A percentile compares a stretch with the other conserved stretches of the same genome.
phyloP scores from a whole-genome alignment of 2,797 vertebrate species.

The Xerus rutilus region DNA sequence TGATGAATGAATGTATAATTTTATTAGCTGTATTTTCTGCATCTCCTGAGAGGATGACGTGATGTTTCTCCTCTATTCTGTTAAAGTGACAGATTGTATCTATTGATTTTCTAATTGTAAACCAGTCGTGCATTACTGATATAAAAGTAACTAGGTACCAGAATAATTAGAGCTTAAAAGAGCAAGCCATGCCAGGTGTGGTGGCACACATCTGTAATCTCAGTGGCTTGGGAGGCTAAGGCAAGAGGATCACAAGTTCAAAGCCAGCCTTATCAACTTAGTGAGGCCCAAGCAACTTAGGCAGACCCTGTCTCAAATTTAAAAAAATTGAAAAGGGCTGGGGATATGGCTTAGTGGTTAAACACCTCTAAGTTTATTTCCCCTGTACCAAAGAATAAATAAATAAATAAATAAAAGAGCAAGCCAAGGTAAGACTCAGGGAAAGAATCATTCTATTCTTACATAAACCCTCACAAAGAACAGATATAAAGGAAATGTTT shows the following conservation, averaged over 20 bases:
- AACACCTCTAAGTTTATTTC: too few relatives aligned
- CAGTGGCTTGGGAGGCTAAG: too few relatives aligned
- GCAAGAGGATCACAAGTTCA: too few relatives aligned
- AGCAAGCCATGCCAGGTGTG: background rate
- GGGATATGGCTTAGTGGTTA: too few relatives aligned
- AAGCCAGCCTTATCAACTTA: too few relatives aligned
- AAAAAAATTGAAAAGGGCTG: too few relatives aligned
- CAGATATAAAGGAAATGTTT: background rate
- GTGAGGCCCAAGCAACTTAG: too few relatives aligned
- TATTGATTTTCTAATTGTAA: slow-evolving; percentile 31
- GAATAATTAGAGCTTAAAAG: background rate
- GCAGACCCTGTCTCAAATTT: too few relatives aligned
- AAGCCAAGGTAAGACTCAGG: background rate
- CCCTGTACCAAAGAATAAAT: too few relatives aligned
- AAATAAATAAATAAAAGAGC: background rate
- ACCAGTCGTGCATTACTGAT: background rate
- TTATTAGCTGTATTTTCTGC: background rate
- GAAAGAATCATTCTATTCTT: background rate
- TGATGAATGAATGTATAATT: background rate
- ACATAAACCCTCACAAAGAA: background rate
- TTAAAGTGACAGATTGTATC: slow-evolving; percentile 11
- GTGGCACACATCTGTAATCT: too few relatives aligned
- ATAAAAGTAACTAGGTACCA: background rate
- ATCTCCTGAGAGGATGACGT: background rate
- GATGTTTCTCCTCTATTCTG: background rate